Base-by-base conservation (phyloP, 2,797 vertebrate species). In the Clarias pachynema region DNA sequence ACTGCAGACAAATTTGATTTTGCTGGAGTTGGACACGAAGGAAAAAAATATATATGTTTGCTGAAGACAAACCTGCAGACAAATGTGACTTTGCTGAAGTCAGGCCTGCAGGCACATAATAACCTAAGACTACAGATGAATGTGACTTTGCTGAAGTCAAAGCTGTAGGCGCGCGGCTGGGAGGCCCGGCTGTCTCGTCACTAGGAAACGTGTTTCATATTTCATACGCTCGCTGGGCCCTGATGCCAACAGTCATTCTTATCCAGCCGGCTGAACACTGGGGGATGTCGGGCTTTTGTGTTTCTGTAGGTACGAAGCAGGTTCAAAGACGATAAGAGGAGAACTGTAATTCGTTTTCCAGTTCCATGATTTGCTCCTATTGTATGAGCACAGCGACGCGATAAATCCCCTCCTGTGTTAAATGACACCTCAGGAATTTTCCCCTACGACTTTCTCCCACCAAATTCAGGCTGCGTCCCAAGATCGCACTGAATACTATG, bases 201-300 rank as follows among this genome's bases (percentile, higher is more conserved):
- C 56, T 81, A 84, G 89, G 86, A 87, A 72, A 89, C 84, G 72
- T 89, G 85, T 84, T 91, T 89, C 79, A 91, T 89, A 88, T 91
- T 90, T 92, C 85, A 92, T 89, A 84, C 77, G 85, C 66, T 74
- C 68, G 66, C 84, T 88, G 86, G 87, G 86, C 89, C 86, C 84
- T 90, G 63, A 86, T 88, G 89, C 87, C 89, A 91, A 89, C 88
- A 86, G 80, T 86, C 86, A 87, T 88, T 89, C 87, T 87, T 90
- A 86, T 90, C 88, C 89, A 89, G 81, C 62, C 63, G 53, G 29
- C 57, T 79, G 82, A 86, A 79, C 86, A 73, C 84, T 80, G 24
- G 78, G 85, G 89, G 86, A 88, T 40, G 79, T 86, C 70, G 12
- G 4, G 57, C 69, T 81, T 83, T 84, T 84, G 83, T 83, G 82